phyloP scores from a whole-genome alignment of 2,797 vertebrate genomes.

The Merluccius polli region DNA sequence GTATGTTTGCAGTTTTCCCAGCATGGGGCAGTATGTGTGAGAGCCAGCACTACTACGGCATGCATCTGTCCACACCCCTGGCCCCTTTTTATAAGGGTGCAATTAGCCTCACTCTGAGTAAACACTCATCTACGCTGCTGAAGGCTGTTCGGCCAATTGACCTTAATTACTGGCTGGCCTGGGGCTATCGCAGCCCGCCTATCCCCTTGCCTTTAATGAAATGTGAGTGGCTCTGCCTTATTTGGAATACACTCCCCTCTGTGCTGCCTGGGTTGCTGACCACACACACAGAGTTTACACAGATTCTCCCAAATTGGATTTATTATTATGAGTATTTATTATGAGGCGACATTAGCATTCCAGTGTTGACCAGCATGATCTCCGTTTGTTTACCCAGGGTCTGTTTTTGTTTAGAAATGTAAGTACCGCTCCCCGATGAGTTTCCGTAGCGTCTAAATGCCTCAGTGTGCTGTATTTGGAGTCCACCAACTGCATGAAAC shows the following conservation, averaged over 20 bases:
- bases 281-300: conserved; percentile 47
- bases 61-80: conserved; percentile 61
- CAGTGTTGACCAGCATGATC: conserved; percentile 36
- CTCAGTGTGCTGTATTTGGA: conserved; percentile 33
- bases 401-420: conserved; percentile 48
- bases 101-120: conserved; percentile 72
- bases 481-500: conserved; percentile 50
- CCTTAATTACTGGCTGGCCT: conserved; percentile 69
- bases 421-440: conserved; percentile 48
- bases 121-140: conserved; percentile 71
- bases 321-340: conserved; percentile 22
- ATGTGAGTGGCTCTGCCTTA: conserved; percentile 62
- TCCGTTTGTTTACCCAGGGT: conserved; percentile 57
- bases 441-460: conserved; percentile 17
- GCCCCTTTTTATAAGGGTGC: conserved; percentile 68
- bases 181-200: conserved; percentile 52
- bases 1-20: conserved; percentile 71
- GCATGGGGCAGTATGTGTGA: conserved; percentile 63
- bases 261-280: conserved; percentile 36
- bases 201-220: conserved; percentile 57
- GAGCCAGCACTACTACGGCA: conserved; percentile 58
- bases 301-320: conserved; percentile 30
- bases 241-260: conserved; percentile 47
- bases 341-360: conserved; percentile 44
- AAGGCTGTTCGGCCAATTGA: conserved; percentile 72